Evolutionary conservation across 1,140 invertebrate genomes (phyloP).

Genomic region (Tenebrio molitor): DNA sequence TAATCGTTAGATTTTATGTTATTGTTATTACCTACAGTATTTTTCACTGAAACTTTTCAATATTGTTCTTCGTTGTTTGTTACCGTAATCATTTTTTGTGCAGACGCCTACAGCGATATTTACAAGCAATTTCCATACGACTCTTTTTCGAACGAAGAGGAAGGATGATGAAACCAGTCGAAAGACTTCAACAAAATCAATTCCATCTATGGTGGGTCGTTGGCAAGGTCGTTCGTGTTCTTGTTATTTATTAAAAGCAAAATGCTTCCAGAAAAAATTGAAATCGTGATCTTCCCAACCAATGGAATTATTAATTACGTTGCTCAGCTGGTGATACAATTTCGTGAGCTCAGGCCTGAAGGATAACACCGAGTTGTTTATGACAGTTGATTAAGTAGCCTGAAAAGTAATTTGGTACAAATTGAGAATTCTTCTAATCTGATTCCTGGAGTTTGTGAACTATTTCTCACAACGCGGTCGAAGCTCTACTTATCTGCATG

Average conservation of each 20-base stretch:
- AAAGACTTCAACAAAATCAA: slow-evolving; percentile 10
- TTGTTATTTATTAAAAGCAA: not conserved
- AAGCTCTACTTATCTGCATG: too few species aligned
- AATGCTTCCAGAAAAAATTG: not conserved
- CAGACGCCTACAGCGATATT: not conserved
- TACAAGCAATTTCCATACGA: not conserved
- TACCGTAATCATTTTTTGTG: not conserved
- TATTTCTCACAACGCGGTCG: too few species aligned
- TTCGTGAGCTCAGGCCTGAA: too few species aligned
- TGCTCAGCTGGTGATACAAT: too few species aligned
- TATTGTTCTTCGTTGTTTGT: not conserved
- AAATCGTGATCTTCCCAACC: slow-evolving; percentile 8
- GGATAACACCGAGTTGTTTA: too few species aligned
- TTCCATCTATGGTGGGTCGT: not conserved
- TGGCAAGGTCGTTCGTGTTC: slow-evolving; percentile 10
- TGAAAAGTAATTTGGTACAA: too few species aligned
- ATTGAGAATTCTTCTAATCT: too few species aligned
- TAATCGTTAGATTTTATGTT: slow-evolving; percentile 40
- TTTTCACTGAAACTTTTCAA: slow-evolving; percentile 15
- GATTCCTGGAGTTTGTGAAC: too few species aligned
- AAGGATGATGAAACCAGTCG: not conserved
- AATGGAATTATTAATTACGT: too few species aligned
- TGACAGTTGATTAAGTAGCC: too few species aligned
- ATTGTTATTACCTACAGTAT: slow-evolving; percentile 18
- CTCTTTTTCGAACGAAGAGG: slow-evolving; percentile 8